A percentile compares a stretch with the other conserved stretches of the same genome.
These are phyloP conservation scores for Dicranocentrus wangi DNA, from an alignment of 2,888 invertebrate species.

Conservation along the genomic window DNA sequence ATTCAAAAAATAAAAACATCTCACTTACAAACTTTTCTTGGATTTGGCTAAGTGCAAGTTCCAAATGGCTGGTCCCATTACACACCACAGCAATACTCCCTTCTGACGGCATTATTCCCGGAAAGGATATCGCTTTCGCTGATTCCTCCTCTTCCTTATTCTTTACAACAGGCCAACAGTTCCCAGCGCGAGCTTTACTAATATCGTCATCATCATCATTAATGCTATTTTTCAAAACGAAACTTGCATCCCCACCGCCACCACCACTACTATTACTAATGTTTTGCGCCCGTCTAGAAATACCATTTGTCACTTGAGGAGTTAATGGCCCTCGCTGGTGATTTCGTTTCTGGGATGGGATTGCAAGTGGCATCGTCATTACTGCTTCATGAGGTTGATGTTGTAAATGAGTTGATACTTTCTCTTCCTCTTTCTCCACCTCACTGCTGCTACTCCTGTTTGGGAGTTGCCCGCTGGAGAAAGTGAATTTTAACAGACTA, in stretches of 20 bases:
- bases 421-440: background rate
- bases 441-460: background rate
- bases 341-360: background rate
- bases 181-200: background rate
- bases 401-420: background rate
- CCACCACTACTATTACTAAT: constrained; percentile 9
- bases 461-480: background rate
- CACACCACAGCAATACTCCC: constrained; percentile 28
- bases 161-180: constrained; percentile 26
- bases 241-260: constrained; percentile 12
- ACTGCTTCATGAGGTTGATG: constrained; percentile 1
- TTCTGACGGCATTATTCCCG: too few relatives aligned
- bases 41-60: constrained; percentile 25
- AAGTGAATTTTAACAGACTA: constrained; percentile 12
- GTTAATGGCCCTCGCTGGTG: constrained; percentile 20
- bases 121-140: too few relatives aligned
- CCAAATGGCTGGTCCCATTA: constrained; percentile 46
- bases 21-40: constrained; percentile 40
- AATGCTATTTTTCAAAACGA: constrained; percentile 32
- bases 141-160: background rate
- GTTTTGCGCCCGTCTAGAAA: background rate
- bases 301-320: constrained; percentile 39
- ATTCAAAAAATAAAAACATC: background rate
- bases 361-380: constrained; percentile 15
- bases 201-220: constrained; percentile 21